A percentile compares a stretch with the other conserved stretches of the same genome.
Conservation (phyloP, 2,888 invertebrate species). For the Stramonita haemastoma region DNA sequence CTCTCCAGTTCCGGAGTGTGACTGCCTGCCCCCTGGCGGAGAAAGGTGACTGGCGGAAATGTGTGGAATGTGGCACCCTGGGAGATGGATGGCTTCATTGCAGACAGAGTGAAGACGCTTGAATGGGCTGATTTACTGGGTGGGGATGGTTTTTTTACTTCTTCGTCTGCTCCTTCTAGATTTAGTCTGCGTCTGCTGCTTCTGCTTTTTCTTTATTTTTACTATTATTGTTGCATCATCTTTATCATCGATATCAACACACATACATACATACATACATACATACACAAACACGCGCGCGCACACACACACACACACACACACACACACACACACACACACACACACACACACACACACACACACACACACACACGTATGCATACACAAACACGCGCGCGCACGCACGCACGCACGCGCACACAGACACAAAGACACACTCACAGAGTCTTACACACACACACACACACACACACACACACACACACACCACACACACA, state of each 20-base stretch:
- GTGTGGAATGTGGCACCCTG: not conserved
- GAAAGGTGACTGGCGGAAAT: no score
- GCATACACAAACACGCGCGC: not conserved
- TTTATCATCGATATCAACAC: not conserved
- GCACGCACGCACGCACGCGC: not conserved
- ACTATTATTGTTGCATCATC: not conserved
- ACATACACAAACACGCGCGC: not conserved
- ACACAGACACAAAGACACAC: not conserved
- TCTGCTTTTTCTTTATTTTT: not conserved
- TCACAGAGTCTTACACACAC: not conserved
- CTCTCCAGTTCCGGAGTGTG: not conserved
- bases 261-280: not conserved
- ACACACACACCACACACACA: conserved; percentile 30
- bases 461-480: not conserved
- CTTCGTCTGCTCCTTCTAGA: not conserved
- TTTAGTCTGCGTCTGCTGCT: not conserved
- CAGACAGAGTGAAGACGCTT: not conserved
- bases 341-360: conserved; percentile 10
- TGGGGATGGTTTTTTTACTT: not conserved
- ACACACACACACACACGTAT: not conserved
- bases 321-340: not conserved
- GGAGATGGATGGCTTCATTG: no score
- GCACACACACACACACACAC: conserved; percentile 14
- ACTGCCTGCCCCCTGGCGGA: not conserved
- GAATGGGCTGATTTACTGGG: not conserved